Base-by-base conservation (phyloP, 30 jellyfish, hydroid and myxozoan species). In the Chironex yamaguchii region DNA sequence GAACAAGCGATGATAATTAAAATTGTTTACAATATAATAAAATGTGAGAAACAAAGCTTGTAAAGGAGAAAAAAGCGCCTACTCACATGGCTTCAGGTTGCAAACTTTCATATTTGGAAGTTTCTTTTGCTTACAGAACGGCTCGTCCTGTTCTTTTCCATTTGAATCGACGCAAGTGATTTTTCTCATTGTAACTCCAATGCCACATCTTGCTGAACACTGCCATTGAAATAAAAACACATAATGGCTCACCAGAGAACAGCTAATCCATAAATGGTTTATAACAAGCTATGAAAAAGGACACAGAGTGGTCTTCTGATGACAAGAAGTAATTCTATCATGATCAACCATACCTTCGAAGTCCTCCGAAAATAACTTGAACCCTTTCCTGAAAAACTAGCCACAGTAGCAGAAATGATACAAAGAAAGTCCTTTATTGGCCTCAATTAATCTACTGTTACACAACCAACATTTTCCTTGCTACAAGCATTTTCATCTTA, bases 171-270 rank as follows among this genome's bases (percentile, higher is more conserved):
- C 78, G 84, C 99, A 95, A 24, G 26, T 48, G 0, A 91, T 96
- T 42, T 62, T 85, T 0, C 99, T 86, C 66, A 53, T 79, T 14
- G 97, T 64, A 2, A 82, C 87, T 29, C 99, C 99, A 52, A 83
- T 74, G 52, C 97, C 93, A 54, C 99, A 95, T 14, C 54, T 48
- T 2, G 85, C 92, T 6, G 99, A 72, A 51, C 99, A 95, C 99
- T 94, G 71, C 34, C 83, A 62, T 20, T 4, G 62, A 35, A 23
- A 74, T 24, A 33, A 23, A 62, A 81, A 36, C 17, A 36, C 13
- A 20, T 12, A 36, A 36, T 6, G 70, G 81, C 9, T 71, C 4
- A 29, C 14, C 14, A 25, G 9, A 30, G 81, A 12, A 71, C 4
- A 13, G 31, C 80, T 3, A 13, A 71, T 1, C 0, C 78, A 22